phyloP scores from a whole-genome alignment of 2,113 vertebrate species.

The Chaetura pelagica region DNA sequence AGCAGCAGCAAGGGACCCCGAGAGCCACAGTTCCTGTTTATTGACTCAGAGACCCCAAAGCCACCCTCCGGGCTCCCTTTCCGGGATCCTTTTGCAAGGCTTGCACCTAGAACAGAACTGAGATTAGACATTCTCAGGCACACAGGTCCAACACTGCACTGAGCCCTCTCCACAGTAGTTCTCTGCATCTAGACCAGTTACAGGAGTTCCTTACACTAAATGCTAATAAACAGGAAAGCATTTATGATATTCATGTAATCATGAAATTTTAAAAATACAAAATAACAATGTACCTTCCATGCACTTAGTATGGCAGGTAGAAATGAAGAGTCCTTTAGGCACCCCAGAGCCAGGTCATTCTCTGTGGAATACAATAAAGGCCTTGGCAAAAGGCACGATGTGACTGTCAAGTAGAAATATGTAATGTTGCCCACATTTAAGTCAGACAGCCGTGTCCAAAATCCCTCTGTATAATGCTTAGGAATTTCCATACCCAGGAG shows the following conservation, averaged over 20 bases:
- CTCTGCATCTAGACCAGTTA: not conserved
- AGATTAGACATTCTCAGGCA: accelerated
- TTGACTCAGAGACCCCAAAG: not conserved
- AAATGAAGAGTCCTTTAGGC: not conserved
- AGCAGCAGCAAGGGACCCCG: not conserved
- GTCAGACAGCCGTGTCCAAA: not conserved
- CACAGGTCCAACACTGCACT: accelerated
- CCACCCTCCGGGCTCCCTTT: not conserved
- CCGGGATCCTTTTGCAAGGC: not conserved
- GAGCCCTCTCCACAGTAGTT: not conserved
- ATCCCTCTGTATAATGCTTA: not conserved
- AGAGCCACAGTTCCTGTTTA: not conserved
- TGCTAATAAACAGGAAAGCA: not conserved
- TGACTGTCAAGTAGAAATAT: not conserved
- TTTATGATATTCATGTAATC: not conserved
- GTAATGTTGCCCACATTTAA: not conserved
- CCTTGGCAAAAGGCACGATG: not conserved
- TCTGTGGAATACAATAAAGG: not conserved
- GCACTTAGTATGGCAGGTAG: not conserved
- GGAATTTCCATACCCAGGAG: not conserved
- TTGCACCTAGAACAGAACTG: not conserved
- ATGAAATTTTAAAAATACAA: not conserved
- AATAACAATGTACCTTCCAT: not conserved
- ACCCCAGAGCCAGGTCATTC: not conserved
- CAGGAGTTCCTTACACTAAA: not conserved